These are phyloP conservation scores for Epinephelus lanceolatus DNA, from an alignment of 2,113 vertebrate genomes.

Conservation along the genomic window DNA sequence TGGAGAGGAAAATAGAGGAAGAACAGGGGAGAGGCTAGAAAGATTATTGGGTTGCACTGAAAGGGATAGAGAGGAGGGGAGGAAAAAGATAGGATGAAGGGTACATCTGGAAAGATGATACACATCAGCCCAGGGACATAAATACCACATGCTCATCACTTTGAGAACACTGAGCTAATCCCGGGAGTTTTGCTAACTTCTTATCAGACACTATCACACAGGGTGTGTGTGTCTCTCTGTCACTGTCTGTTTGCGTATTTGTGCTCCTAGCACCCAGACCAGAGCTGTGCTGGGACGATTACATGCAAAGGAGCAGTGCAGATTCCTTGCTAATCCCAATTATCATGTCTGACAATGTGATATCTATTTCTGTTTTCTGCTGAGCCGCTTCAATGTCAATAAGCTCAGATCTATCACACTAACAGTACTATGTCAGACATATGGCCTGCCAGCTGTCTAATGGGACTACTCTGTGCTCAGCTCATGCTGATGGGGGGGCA, in stretches of 20 bases:
- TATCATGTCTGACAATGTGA: conserved; percentile 48
- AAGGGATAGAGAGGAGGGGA: conserved; percentile 19
- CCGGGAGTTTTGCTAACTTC: conserved; percentile 41
- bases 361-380: conserved; percentile 56
- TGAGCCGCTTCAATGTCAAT: conserved; percentile 64
- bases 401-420: conserved; percentile 50
- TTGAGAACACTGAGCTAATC: conserved; percentile 32
- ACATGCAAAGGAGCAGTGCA: conserved; percentile 28
- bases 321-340: conserved; percentile 55
- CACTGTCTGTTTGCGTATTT: conserved; percentile 8
- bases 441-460: conserved; percentile 71
- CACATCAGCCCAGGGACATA: conserved; percentile 44
- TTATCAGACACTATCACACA: conserved; percentile 31
- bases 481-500: conserved; percentile 43
- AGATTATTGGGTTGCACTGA: conserved; percentile 30
- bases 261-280: background rate
- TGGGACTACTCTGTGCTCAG: conserved; percentile 58
- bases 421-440: conserved; percentile 62
- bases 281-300: conserved; percentile 18
- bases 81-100: conserved; percentile 30
- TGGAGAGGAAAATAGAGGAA: conserved; percentile 22
- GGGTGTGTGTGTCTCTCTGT: conserved; percentile 15
- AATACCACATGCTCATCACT: conserved; percentile 40
- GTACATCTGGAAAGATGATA: conserved; percentile 49
- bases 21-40: conserved; percentile 12